These are phyloP conservation scores for Pygoscelis antarcticus DNA, from an alignment of 2,113 vertebrate species.

Conservation along the genomic window DNA sequence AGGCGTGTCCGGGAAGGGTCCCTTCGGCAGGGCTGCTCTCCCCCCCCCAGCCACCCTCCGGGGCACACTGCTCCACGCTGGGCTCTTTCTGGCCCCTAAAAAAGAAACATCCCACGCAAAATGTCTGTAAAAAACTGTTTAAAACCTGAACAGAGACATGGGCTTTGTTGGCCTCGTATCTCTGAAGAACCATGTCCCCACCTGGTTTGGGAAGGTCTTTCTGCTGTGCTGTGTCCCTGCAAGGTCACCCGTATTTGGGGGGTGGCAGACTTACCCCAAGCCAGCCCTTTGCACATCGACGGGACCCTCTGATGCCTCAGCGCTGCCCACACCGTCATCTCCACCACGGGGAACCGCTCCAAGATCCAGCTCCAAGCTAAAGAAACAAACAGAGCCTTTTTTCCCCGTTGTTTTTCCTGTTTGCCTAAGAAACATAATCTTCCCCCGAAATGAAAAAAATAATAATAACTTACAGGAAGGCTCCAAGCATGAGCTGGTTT, in stretches of 20 bases:
- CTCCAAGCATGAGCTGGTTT: constrained; percentile 23
- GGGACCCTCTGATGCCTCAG: not conserved
- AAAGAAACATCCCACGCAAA: not conserved
- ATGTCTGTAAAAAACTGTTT: not conserved
- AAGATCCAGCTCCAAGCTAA: constrained; percentile 12
- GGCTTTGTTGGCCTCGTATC: not conserved
- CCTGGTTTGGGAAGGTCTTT: not conserved
- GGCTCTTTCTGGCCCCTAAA: not conserved
- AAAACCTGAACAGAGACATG: not conserved
- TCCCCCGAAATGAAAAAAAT: constrained; percentile 53
- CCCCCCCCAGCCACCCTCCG: not conserved
- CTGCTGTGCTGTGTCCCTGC: not conserved
- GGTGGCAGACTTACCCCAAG: not conserved
- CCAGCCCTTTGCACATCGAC: not conserved
- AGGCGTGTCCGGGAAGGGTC: not conserved
- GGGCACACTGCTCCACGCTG: not conserved
- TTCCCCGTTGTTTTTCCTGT: constrained; percentile 64
- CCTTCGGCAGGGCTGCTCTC: not conserved
- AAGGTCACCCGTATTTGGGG: not conserved
- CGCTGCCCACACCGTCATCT: not conserved
- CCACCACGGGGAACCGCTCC: not conserved
- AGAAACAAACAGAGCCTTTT: constrained; percentile 65
- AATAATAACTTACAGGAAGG: constrained; percentile 62
- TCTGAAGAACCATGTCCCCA: not conserved
- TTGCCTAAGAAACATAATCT: constrained; percentile 66